phyloP scores from a whole-genome alignment of 2,888 invertebrate genomes.

The Brenthis daphne region DNA sequence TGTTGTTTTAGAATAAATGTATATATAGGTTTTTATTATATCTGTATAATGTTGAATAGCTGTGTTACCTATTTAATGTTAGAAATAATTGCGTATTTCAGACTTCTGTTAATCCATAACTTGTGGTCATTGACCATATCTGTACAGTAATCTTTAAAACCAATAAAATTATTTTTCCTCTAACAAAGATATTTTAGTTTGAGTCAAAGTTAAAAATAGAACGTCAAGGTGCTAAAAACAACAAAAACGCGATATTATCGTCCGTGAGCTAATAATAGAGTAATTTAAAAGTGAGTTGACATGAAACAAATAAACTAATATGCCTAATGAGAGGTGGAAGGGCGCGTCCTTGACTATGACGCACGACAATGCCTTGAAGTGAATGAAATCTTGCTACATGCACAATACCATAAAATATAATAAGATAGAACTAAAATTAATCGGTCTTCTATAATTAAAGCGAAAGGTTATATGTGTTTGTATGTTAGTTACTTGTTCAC shows the following conservation, averaged over 20 bases:
- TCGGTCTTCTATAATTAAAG: too few species aligned
- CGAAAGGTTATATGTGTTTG: too few species aligned
- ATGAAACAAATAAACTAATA: conserved; percentile 57
- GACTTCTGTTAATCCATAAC: too few species aligned
- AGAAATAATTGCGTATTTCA: too few species aligned
- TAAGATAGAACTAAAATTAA: background rate
- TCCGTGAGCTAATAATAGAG: conserved; percentile 34
- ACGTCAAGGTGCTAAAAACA: conserved; percentile 19
- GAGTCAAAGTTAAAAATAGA: background rate
- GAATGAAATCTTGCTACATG: conserved; percentile 35
- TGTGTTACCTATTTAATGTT: too few species aligned
- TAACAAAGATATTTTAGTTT: background rate
- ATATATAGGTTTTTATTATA: too few species aligned
- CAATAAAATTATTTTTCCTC: background rate
- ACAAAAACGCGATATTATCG: conserved; percentile 16
- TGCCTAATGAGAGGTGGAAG: conserved; percentile 42
- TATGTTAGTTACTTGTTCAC: too few species aligned
- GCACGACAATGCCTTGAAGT: conserved; percentile 61
- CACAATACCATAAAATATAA: background rate
- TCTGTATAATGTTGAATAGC: too few species aligned
- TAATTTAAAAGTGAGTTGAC: conserved; percentile 49
- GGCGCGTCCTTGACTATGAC: conserved; percentile 65
- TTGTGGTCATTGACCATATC: background rate
- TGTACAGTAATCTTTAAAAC: background rate
- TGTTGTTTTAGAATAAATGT: too few species aligned